These are phyloP conservation scores for Epinephelus fuscoguttatus DNA, from an alignment of 2,113 vertebrate species.

Conservation along the genomic window DNA sequence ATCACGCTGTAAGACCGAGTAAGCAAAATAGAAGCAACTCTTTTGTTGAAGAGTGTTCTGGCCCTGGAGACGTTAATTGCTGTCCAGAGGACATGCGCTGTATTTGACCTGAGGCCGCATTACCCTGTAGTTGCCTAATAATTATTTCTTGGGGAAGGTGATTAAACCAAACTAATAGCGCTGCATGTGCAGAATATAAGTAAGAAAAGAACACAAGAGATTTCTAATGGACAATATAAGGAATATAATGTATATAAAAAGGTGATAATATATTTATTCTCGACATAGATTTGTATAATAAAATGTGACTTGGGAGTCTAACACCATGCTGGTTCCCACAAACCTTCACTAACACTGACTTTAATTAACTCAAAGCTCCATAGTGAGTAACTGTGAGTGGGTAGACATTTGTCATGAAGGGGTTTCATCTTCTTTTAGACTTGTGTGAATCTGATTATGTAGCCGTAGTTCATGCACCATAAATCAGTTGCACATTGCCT, in stretches of 20 bases:
- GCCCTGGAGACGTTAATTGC: slow-evolving; percentile 53
- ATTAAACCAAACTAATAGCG: slow-evolving; percentile 36
- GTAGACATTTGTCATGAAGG: slow-evolving; percentile 19
- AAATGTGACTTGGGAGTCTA: background rate
- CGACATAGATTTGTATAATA: background rate
- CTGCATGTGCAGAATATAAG: background rate
- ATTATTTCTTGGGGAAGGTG: slow-evolving; percentile 37
- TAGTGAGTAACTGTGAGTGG: slow-evolving; percentile 15
- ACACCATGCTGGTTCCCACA: background rate
- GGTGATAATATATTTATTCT: slow-evolving; percentile 13
- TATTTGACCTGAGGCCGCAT: slow-evolving; percentile 59
- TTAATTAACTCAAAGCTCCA: slow-evolving; percentile 36
- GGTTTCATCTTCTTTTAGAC: slow-evolving; percentile 7
- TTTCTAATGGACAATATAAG: background rate
- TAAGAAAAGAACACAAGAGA: background rate
- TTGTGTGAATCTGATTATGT: slow-evolving; percentile 36
- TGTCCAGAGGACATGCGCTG: slow-evolving; percentile 58
- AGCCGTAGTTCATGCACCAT: slow-evolving; percentile 25
- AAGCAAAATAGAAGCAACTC: slow-evolving; percentile 40
- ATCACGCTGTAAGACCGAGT: slow-evolving; percentile 50
- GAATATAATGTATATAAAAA: background rate
- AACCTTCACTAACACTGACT: slow-evolving; percentile 3
- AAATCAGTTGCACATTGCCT: slow-evolving; percentile 3
- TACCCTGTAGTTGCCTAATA: slow-evolving; percentile 47
- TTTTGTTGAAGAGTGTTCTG: slow-evolving; percentile 26